Conservation (phyloP, 2,797 vertebrate species). For the Hybognathus amarus region DNA sequence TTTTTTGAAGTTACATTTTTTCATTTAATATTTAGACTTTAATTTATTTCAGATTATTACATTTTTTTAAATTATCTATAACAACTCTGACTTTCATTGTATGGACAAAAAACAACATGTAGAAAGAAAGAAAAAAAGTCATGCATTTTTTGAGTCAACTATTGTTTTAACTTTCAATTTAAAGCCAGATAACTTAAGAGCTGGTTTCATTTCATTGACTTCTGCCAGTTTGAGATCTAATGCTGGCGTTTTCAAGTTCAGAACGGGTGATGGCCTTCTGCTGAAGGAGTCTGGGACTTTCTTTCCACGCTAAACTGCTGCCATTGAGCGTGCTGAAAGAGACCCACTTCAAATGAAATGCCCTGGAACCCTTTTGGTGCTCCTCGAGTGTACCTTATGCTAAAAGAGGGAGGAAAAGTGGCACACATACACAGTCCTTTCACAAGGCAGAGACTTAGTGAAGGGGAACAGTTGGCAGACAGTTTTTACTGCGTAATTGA, state of each 20-base stretch:
- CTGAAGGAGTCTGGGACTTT: slow-evolving; percentile 3
- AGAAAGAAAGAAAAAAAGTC: no score
- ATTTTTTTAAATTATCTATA: neutral
- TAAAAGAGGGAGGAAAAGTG: slow-evolving; percentile 49
- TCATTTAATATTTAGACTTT: neutral
- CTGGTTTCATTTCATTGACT: neutral
- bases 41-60: neutral
- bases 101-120: neutral
- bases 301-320: slow-evolving; percentile 4
- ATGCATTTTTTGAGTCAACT: neutral
- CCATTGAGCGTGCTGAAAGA: slow-evolving; percentile 71
- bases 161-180: neutral
- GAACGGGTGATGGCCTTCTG: neutral
- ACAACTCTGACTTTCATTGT: neutral
- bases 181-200: neutral
- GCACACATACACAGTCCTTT: slow-evolving; percentile 53
- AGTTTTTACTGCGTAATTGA: slow-evolving; percentile 72
- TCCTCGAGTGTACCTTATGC: slow-evolving; percentile 59
- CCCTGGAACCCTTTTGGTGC: slow-evolving; percentile 66
- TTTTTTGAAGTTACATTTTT: neutral
- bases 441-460: slow-evolving; percentile 60
- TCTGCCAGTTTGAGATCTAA: neutral
- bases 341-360: slow-evolving; percentile 80
- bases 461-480: slow-evolving; percentile 67
- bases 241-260: neutral